Percentiles rank a stretch among this genome's conserved stretches.
phyloP scores from a whole-genome alignment of 2,797 vertebrate genomes.

The Benthosema pterotum region DNA sequence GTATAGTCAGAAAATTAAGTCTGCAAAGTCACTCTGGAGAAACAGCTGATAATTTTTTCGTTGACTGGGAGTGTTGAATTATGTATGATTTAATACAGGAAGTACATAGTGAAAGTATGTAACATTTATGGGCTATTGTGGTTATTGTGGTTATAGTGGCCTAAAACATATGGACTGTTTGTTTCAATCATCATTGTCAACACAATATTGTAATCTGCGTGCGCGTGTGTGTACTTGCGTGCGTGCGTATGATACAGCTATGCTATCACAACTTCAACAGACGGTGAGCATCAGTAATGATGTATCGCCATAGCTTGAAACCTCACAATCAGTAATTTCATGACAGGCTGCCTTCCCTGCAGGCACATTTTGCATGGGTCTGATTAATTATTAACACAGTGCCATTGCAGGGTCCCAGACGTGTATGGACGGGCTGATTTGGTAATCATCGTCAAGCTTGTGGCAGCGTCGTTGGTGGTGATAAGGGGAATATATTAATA shows the following conservation, averaged over 20 bases:
- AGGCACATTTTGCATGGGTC: slow-evolving; percentile 16
- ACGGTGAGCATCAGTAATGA: slow-evolving; percentile 19
- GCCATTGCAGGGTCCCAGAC: background rate
- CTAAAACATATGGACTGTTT: background rate
- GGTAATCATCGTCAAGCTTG: no score
- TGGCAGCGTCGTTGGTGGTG: no score
- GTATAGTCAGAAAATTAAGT: background rate
- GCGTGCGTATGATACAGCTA: no score
- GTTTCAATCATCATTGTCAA: background rate
- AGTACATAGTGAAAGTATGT: background rate
- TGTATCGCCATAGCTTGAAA: slow-evolving; percentile 14
- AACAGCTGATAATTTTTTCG: background rate
- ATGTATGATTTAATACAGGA: background rate
- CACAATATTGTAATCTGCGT: no score
- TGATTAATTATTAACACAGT: slow-evolving; percentile 14
- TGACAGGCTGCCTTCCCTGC: slow-evolving; percentile 27
- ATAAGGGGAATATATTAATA: no score
- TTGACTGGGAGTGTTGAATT: background rate
- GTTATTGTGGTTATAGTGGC: background rate
- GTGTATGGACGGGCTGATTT: background rate
- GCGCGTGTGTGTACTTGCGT: no score
- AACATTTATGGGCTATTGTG: background rate
- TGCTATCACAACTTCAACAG: background rate
- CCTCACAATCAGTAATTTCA: slow-evolving; percentile 16
- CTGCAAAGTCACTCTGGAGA: background rate